Evolutionary conservation across 2,797 vertebrate species (phyloP), one percentile per base, ranked within the genome.

Genomic region (Ceryle rudis): DNA sequence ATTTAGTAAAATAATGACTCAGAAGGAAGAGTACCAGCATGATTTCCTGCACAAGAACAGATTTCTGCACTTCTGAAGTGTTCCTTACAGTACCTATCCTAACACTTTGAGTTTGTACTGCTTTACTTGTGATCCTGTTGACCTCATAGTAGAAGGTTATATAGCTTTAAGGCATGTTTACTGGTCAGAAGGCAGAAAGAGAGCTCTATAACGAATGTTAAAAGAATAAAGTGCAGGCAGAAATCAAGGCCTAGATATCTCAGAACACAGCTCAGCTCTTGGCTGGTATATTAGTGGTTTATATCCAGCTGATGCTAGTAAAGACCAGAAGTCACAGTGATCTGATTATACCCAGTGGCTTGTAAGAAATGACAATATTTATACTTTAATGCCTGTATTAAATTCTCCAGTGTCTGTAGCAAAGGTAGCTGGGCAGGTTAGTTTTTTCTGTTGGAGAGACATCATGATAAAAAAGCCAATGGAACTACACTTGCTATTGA

Each of bases 401-500:
- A 70, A 52, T 91, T 89, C 49, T 85, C 29, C 39, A 58, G 23
- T 14, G 7, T 60, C 26, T 82, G 7, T 46, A 25, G 23, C 64
- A 77, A 39, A 82, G 47, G 28, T 84, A 91, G 28, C 14, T 73
- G 86, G 39, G 55, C 83, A 94, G 57, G 78, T 87, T 90, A 93
- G 80, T 84, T 84, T 61, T 54, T 92, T 80, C 65, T 89, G 35
- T 86, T 80, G 67, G 47, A 89, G 70, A 89, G 49, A 67, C 10
- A 44, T 81, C 55, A 31, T 65, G 41, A 69, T 88, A 61, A 21
- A 72, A 94, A 82, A 35, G 8, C 1, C 5, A 4, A 65, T 0
- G 2, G 78, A 39, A 77, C 88, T 90, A 71, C 55, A 65, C 58
- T 95, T 86, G 33, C 42, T 95, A 84, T 95, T 94, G 91, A 95